Evolutionary conservation across 92 coral and sea anemone genomes (phyloP), one percentile per base, ranked within the genome.

Genomic region (Siderastrea radians): DNA sequence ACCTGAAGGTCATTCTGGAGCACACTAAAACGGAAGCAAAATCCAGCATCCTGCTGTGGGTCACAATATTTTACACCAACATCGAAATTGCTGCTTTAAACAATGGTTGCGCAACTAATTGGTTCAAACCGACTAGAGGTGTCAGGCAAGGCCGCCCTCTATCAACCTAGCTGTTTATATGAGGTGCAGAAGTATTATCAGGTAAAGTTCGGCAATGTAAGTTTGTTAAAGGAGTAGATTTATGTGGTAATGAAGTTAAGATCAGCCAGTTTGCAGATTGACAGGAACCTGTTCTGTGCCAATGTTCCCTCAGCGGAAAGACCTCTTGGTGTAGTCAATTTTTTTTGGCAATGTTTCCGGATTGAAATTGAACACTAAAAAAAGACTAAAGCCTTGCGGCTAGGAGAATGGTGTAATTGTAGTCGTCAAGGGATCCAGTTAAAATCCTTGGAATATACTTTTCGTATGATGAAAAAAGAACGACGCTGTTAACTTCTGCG

Each of bases 241-340:
- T 64, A 17, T 64, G 3, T 16, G 68, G 68, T 38, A 67, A 67
- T 13, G 72, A 67, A 67, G 17, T 17, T 15, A 44, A 67, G 43
- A 10, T 67, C 26, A 67, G 72, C 12, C 72, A 67, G 49, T 67
- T 67, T 44, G 72, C 72, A 38, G 72, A 67, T n/a, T 17, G 72
- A 67, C 17, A 1, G 6, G 2, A 3, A 67, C 10, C 49, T 67
- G 15, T 67, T 67, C 43, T 63, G 68, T 63, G 68, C 14, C 6
- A 1, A 63, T 14, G 38, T 63, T 1, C 6, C 43, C 5, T 43
- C 72, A 0, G 72, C 17, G 6, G 49, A 67, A 67, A 67, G 49
- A 7, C 9, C 49, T 5, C 3, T 67, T 3, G 10, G 43, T 7
- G 9, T 43, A 38, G 10, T 67, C 11, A 15, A 38, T n/a, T 7